Evolutionary conservation across 2,888 invertebrate genomes (phyloP), one percentile per base, ranked within the genome.

Genomic region (Synanthedon myopaeformis): DNA sequence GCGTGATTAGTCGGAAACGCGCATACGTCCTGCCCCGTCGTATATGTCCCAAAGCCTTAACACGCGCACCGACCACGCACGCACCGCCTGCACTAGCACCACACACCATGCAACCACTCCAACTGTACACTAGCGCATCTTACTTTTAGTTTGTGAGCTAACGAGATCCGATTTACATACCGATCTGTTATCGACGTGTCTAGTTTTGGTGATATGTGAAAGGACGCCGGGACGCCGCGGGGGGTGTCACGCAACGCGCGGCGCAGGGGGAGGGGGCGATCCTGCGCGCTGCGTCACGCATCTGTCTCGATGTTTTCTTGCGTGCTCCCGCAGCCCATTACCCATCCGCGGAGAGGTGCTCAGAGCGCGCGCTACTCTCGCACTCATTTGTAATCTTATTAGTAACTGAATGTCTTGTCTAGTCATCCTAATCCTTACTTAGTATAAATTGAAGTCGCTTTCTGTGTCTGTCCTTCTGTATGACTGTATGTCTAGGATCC

Each of bases 281-380:
- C 82, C 84, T 85, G 86, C 86, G 85, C 86, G 82, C 78, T 85
- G 86, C 85, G 86, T 81, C 82, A 86, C 86, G 86, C 86, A 85
- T 84, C 82, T 79, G 73, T 82, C 83, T 81, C 77, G 75, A 68
- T 72, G 73, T 63, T 69, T 78, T 70, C 82, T 78, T 81, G 79
- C 79, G 81, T 79, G 78, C 73, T 74, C 77, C 75, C 80, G 79
- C 78, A 77, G 66, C 72, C 69, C 69, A 74, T 76, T 78, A 81
- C 80, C 85, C 78, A 82, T 80, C 84, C 78, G 80, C 79, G 72
- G 69, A 49, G 49, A 49, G 17, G 49, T 49, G 49, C 49, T 45
- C 12, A 10, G 45, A 45, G 45, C 13, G 2, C 6, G n/a, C 45
- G 45, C 45, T 14, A 45, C 45, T n/a, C 45, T 14, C n/a, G n/a